Evolutionary conservation across 2,113 vertebrate genomes (phyloP).

Genomic region (Excalfactoria chinensis): DNA sequence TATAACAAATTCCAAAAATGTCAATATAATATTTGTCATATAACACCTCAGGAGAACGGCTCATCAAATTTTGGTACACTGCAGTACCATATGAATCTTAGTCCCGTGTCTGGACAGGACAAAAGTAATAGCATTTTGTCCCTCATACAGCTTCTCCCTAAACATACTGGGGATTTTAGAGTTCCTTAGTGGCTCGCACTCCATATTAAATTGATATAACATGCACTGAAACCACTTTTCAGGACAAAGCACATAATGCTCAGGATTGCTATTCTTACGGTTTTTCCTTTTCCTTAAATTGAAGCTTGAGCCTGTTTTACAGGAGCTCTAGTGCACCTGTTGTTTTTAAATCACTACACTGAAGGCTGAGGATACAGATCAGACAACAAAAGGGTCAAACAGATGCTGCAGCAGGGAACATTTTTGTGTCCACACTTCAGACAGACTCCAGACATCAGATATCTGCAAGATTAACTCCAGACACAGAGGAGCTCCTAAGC

Average conservation of each 20-base stretch:
- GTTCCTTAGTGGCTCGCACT: background rate
- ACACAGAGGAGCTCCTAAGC: background rate
- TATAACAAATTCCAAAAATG: background rate
- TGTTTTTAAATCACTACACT: background rate
- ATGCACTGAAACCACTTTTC: background rate
- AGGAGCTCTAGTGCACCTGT: conserved; percentile 11
- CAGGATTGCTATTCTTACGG: background rate
- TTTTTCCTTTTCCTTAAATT: background rate
- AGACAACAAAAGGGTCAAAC: background rate
- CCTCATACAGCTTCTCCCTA: background rate
- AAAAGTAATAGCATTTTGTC: background rate
- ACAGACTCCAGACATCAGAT: conserved; percentile 21
- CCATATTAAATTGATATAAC: background rate
- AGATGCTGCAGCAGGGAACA: background rate
- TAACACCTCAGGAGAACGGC: background rate
- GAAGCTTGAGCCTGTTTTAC: background rate
- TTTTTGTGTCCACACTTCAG: conserved; percentile 4
- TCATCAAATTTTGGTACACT: background rate
- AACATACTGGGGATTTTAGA: background rate
- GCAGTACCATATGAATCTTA: background rate
- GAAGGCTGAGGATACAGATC: background rate
- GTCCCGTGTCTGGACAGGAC: background rate
- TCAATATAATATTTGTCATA: background rate
- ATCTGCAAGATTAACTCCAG: conserved; percentile 41
- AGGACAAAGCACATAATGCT: background rate